phyloP scores from a whole-genome alignment of 2,888 invertebrate genomes.

The Blastobasis adustella region DNA sequence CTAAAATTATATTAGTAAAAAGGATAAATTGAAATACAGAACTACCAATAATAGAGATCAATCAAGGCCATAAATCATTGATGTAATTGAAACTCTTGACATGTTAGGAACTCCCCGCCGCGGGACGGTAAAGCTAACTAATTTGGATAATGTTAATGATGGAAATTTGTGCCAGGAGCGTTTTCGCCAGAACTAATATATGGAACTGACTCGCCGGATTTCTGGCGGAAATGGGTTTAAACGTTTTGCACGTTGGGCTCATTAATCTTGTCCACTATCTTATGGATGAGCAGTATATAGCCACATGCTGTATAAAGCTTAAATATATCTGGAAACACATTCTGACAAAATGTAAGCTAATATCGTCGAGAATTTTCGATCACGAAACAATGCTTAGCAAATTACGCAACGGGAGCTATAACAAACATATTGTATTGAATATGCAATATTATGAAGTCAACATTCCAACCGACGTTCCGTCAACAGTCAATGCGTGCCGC shows the following conservation, averaged over 20 bases:
- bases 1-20: no score
- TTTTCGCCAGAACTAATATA: conserved; percentile 67
- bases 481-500: conserved; percentile 23
- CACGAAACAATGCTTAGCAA: neutral
- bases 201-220: conserved; percentile 74
- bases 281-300: conserved; percentile 33
- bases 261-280: conserved; percentile 73
- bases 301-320: no score
- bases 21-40: no score
- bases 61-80: neutral
- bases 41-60: neutral
- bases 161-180: conserved; percentile 68
- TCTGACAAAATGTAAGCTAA: no score
- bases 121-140: conserved; percentile 61
- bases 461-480: conserved; percentile 37
- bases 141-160: conserved; percentile 72
- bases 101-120: conserved; percentile 19
- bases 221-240: conserved; percentile 71
- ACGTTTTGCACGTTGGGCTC: conserved; percentile 72
- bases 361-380: no score
- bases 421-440: neutral
- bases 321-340: no score
- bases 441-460: conserved; percentile 13
- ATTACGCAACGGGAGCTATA: neutral
- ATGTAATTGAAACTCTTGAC: neutral